These are phyloP conservation scores for Meteorus sp. DNA, from an alignment of 1,140 invertebrate species.

Conservation along the genomic window DNA sequence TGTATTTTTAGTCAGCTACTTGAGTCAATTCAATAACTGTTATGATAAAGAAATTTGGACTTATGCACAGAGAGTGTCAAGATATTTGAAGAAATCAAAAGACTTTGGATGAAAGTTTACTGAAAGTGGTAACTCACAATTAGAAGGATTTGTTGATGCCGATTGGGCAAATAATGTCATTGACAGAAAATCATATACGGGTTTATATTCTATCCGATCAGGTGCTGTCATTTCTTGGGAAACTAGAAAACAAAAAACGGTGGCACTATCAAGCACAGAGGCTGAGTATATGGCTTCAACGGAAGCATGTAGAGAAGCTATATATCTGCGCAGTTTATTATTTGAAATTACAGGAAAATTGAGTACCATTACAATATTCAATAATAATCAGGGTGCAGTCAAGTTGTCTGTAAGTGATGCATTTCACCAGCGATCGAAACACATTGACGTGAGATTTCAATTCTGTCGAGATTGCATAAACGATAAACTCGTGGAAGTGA, in stretches of 20 bases:
- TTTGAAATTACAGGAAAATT: background rate
- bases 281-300: slow-evolving; percentile 1
- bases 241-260: background rate
- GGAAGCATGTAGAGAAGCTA: background rate
- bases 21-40: slow-evolving; percentile 40
- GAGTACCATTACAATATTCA: background rate
- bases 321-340: background rate
- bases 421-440: background rate
- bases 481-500: background rate
- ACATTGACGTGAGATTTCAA: background rate
- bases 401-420: background rate
- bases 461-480: background rate
- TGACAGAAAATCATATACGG: slow-evolving; percentile 35
- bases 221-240: background rate
- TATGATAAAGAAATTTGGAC: slow-evolving; percentile 39
- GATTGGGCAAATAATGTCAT: slow-evolving; percentile 42
- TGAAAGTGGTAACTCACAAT: background rate
- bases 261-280: background rate
- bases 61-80: slow-evolving; percentile 44
- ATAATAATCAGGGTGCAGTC: background rate
- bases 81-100: slow-evolving; percentile 48
- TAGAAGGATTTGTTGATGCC: slow-evolving; percentile 46
- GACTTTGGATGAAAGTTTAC: slow-evolving; percentile 33
- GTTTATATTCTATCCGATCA: background rate
- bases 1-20: slow-evolving; percentile 39